phyloP scores from a whole-genome alignment of 2,888 invertebrate species.

The Sicus ferrugineus region DNA sequence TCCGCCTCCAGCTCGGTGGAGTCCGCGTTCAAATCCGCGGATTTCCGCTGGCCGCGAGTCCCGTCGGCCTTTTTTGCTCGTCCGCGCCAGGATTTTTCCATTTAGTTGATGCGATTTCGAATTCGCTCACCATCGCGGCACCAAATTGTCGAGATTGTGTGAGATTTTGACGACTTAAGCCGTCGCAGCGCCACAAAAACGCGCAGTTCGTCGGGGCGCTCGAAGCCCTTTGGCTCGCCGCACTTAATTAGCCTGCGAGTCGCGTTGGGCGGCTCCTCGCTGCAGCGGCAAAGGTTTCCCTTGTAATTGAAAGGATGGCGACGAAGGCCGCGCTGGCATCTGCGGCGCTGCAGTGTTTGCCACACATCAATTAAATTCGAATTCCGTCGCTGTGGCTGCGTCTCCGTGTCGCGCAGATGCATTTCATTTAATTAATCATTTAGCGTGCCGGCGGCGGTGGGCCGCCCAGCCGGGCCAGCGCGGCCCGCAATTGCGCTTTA shows the following conservation, averaged over 20 bases:
- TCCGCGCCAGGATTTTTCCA: slow-evolving; percentile 20
- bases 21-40: background rate
- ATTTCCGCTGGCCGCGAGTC: background rate
- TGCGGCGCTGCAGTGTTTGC: slow-evolving; percentile 21
- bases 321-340: background rate
- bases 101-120: slow-evolving; percentile 24
- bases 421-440: slow-evolving; percentile 35
- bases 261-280: background rate
- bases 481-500: slow-evolving; percentile 45
- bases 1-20: background rate
- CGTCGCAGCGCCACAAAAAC: background rate
- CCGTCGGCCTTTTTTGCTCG: background rate
- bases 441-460: slow-evolving; percentile 14
- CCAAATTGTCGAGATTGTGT: slow-evolving; percentile 26
- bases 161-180: slow-evolving; percentile 19
- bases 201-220: background rate
- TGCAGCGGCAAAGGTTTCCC: background rate
- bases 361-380: slow-evolving; percentile 41
- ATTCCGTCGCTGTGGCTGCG: slow-evolving; percentile 48
- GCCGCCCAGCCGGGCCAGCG: background rate
- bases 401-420: slow-evolving; percentile 24
- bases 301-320: slow-evolving; percentile 1
- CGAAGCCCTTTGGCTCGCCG: background rate
- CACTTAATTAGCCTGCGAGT: slow-evolving; percentile 18
- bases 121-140: slow-evolving; percentile 3